A percentile compares a stretch with the other conserved stretches of the same genome.
phyloP scores from a whole-genome alignment of 2,888 invertebrate species.

The Pristionchus exspectatus region DNA sequence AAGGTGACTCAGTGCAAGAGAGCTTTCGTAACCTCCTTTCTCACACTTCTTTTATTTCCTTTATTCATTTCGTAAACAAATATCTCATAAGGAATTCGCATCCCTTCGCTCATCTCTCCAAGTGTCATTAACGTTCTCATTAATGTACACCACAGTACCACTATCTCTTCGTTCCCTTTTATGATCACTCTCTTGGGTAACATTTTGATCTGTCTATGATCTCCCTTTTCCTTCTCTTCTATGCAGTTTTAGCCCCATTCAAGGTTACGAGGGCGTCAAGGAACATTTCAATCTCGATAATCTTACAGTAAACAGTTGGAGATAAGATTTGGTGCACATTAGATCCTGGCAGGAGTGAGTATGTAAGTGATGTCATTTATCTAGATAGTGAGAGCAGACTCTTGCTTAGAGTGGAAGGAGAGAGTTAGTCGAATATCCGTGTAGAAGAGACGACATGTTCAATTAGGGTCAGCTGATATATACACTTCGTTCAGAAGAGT shows the following conservation, averaged over 20 bases:
- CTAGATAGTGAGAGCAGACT: neutral
- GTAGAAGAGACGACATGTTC: neutral
- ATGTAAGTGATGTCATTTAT: constrained; percentile 1
- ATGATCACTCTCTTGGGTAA: neutral
- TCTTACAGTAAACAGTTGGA: neutral
- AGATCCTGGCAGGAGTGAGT: neutral
- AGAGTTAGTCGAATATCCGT: neutral
- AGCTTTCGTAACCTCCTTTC: too few relatives aligned
- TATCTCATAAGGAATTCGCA: neutral
- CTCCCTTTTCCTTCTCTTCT: constrained; percentile 13
- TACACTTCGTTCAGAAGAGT: neutral
- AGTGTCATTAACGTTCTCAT: neutral
- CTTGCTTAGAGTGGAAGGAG: neutral
- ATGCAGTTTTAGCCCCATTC: neutral
- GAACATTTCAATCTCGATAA: constrained; percentile 46
- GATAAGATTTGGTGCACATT: neutral
- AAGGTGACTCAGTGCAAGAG: neutral
- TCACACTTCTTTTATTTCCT: neutral
- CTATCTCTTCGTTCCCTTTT: neutral
- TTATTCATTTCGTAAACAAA: neutral
- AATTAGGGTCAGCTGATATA: constrained; percentile 30
- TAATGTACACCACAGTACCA: neutral
- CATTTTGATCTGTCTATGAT: constrained; percentile 42
- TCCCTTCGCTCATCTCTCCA: neutral
- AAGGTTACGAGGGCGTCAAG: neutral